Conservation (phyloP, 2,888 invertebrate genomes). For the Drosophila monieri region DNA sequence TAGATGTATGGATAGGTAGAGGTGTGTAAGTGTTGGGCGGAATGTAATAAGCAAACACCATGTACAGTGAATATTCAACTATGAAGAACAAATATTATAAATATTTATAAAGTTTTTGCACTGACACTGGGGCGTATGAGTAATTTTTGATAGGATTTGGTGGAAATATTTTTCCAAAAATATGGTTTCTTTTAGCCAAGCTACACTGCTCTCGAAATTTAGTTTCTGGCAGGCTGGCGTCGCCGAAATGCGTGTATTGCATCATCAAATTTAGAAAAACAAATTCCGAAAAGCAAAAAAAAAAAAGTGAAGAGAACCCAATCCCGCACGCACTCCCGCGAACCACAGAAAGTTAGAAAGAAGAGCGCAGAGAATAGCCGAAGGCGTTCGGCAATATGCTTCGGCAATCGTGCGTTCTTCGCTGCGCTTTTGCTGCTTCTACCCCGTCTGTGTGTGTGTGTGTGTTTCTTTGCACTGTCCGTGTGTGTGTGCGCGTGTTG, state of each 20-base stretch:
- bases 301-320: conserved; percentile 1
- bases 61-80: background rate
- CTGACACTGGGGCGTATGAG: background rate
- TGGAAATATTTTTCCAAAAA: too few relatives aligned
- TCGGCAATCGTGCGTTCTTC: conserved; percentile 39
- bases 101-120: background rate
- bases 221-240: conserved; percentile 22
- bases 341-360: background rate
- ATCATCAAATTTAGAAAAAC: conserved; percentile 77
- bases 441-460: background rate
- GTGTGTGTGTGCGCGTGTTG: conserved; percentile 50
- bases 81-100: background rate
- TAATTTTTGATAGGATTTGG: background rate
- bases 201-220: conserved; percentile 17
- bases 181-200: background rate
- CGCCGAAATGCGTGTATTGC: conserved; percentile 72
- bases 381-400: conserved; percentile 13
- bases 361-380: conserved; percentile 22
- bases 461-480: background rate
- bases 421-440: conserved; percentile 43
- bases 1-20: background rate
- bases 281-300: conserved; percentile 55
- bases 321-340: conserved; percentile 23
- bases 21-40: conserved; percentile 3
- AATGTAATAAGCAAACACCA: conserved; percentile 17